phyloP scores from a whole-genome alignment of 2,888 invertebrate genomes.

The Eilema sororculum region DNA sequence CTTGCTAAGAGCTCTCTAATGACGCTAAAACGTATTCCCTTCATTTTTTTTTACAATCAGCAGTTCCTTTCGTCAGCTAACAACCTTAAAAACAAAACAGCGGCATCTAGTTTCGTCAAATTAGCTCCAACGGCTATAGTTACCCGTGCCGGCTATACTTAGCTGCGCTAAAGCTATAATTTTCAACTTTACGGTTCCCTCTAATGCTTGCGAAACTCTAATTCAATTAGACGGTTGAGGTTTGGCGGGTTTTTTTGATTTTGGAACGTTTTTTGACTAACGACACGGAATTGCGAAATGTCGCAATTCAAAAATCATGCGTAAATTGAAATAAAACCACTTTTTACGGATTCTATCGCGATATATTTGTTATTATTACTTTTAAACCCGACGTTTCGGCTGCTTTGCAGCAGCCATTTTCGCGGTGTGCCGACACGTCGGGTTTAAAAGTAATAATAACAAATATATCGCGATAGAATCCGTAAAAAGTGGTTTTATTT shows the following conservation, averaged over 20 bases:
- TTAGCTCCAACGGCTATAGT: slow-evolving; percentile 54
- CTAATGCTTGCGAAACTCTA: slow-evolving; percentile 69
- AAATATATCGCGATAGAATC: too few species aligned
- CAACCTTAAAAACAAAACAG: slow-evolving; percentile 37
- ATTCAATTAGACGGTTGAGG: slow-evolving; percentile 66
- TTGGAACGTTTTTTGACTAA: not conserved
- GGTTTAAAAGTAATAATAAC: too few species aligned
- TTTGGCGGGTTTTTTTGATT: slow-evolving; percentile 26
- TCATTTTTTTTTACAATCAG: slow-evolving; percentile 16
- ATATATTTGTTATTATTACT: too few species aligned
- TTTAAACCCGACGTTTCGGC: too few species aligned
- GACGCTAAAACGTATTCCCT: not conserved
- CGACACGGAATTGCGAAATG: not conserved
- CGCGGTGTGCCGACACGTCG: too few species aligned
- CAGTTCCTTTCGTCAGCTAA: slow-evolving; percentile 33
- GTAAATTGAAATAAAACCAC: too few species aligned
- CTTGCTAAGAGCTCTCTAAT: slow-evolving; percentile 1
- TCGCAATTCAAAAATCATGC: too few species aligned
- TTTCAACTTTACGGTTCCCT: slow-evolving; percentile 67
- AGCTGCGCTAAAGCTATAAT: slow-evolving; percentile 60
- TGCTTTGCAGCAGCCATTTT: too few species aligned
- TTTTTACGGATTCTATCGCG: too few species aligned
- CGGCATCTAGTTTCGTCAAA: slow-evolving; percentile 59
- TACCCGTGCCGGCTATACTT: slow-evolving; percentile 55
- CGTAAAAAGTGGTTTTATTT: too few species aligned